Evolutionary conservation across 1,140 invertebrate species (phyloP).

Genomic region (Vanessa atalanta): DNA sequence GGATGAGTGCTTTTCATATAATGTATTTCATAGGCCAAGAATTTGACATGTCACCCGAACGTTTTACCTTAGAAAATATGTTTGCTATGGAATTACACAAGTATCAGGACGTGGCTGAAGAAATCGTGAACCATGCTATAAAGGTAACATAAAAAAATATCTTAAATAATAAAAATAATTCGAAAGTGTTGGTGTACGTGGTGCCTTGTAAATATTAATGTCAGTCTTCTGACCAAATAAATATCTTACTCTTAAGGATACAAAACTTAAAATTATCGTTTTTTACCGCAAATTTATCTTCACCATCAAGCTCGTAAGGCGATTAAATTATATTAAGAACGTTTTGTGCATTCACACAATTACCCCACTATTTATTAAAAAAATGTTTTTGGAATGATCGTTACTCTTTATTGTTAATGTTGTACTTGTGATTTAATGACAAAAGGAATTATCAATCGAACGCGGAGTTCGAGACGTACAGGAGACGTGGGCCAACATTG

Average conservation of each 20-base stretch:
- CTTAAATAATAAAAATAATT: no score
- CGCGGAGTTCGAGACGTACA: conserved; percentile 90
- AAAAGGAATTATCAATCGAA: conserved; percentile 90
- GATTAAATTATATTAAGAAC: no score
- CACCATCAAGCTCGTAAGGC: no score
- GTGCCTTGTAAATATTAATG: no score
- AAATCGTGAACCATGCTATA: conserved; percentile 92
- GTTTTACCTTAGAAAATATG: conserved; percentile 94
- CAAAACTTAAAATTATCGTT: not conserved
- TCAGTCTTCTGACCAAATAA: not conserved
- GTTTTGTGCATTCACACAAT: no score
- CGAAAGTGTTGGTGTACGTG: no score
- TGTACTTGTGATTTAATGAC: not conserved
- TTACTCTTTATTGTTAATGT: not conserved
- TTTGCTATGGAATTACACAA: conserved; percentile 94
- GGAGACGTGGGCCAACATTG: conserved; percentile 87
- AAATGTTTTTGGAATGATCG: not conserved
- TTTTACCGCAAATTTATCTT: not conserved
- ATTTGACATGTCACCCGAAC: conserved; percentile 93
- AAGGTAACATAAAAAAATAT: conserved; percentile 77
- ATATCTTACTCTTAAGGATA: not conserved
- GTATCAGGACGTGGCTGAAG: conserved; percentile 90
- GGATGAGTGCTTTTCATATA: not conserved
- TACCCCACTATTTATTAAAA: no score
- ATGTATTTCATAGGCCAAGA: conserved; percentile 73